Base-by-base conservation (phyloP, 2,797 vertebrate genomes). In the Calcarius lapponicus region DNA sequence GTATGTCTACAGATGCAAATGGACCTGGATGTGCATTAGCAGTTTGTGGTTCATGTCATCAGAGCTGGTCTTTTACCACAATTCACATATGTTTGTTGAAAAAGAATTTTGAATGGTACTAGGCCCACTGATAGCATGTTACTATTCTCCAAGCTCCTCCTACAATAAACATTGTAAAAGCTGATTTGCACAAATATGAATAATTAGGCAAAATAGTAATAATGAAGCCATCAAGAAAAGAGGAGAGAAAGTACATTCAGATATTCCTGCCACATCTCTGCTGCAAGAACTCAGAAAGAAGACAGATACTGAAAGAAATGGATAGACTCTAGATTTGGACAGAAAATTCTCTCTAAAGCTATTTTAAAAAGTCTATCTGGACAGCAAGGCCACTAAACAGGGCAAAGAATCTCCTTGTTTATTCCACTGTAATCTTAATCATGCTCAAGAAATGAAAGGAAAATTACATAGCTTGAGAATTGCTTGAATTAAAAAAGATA, bases 351-450 rank as follows among this genome's bases (percentile, higher is more conserved):
- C 62, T 64, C 48, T 54, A 82, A 93, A 73, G 32, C 34, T 80
- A n/a, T 60, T 83, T 16, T 34, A 65, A 60, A 54, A 48, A 42
- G 54, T 36, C 28, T 73, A 71, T 80, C 34, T 1, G 9, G 45
- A 81, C 10, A 31, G 57, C 42, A 80, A 90, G 38, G n/a, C 57
- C 65, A 67, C 54, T 67, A 88, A 86, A 84, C 16, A 60, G 54
- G 38, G 24, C 75, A 71, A 93, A 94, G 60, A 79, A 86, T 90
- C 56, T 96, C 57, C 56, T 67, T 71, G 36, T 54, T 95, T 94
- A 85, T 92, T 65, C 60, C 21, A 87, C 64, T 57, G 32, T 92
- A 94, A 93, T 87, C 71, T 89, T 85, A 95, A 91, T 85, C 57
- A 87, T 13, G 24, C 8, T 38, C 50, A 80, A 64, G 38, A 92